Evolutionary conservation across 92 coral and sea anemone genomes (phyloP), one percentile per base, ranked within the genome.

Genomic region (Micromussa lordhowensis): DNA sequence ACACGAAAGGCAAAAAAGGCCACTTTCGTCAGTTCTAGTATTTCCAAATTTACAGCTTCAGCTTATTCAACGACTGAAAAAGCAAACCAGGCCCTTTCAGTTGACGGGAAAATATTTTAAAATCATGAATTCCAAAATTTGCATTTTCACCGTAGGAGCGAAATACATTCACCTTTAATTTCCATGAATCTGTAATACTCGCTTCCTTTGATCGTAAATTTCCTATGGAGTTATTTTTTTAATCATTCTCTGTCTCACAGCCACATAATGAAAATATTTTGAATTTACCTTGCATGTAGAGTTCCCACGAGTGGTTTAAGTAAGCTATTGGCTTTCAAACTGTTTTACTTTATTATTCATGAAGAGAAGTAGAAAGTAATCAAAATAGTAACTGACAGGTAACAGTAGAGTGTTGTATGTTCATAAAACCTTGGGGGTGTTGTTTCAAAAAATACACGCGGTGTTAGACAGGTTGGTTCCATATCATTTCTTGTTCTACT

Each of bases 171-270:
- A 12, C 49, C 19, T 2, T 49, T 44, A 10, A 30, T 38, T 36
- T 81, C 58, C 34, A 59, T 68, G 26, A 80, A 80, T 80, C 70
- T 40, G 61, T 58, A 19, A 31, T 16, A n/a, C 16, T 32, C 55
- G 75, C n/a, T 24, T 63, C 38, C 18, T 82, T 68, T 48, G 77
- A 44, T 68, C 14, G 36, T 30, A 1, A 28, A 49, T 16, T 70
- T 82, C 86, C 86, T 7, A 49, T 68, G 31, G 86, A 49, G 86
- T 2, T 26, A 73, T 71, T 71, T 32, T 16, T 11, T 11, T 22
- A 6, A 63, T 9, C 71, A 66, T 5, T 26, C 26, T 29, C 68
- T 14, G 66, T 61, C 68, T 61, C 68, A 24, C 68, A 61, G 68
- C 29, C 68, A 22, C 24, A 22, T 61, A 24, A 61, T 61, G 68